Base-by-base conservation (phyloP, 35 echinoderm and acorn worm genomes). In the Apostichopus japonicus region DNA sequence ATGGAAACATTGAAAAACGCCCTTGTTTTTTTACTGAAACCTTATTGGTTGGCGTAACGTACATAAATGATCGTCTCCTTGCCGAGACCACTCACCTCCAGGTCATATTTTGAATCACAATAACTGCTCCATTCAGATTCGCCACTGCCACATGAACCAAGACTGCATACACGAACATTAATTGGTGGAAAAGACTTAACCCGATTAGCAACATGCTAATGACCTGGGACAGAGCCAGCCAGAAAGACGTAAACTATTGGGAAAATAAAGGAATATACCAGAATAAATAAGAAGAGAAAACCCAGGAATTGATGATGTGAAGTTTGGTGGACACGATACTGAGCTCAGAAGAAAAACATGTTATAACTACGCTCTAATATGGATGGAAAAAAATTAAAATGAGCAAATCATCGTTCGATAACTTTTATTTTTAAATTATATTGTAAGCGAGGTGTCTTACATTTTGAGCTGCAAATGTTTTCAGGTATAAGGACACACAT, bases 191-290 rank as follows among this genome's bases (percentile, higher is more conserved):
- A 13, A 56, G 17, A 44, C 56, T 22, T 19, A 89, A 52, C 16
- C 86, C 86, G 56, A 89, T 33, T 10, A 89, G 44, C 13, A 89
- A 89, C 86, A 89, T 89, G 61, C 86, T 89, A 19, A 51, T 15
- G 3, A 65, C 16, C 86, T 89, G 86, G 5, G 19, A 21, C 9
- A 72, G 6, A 11, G 23, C 24, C 13, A 63, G 44, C 22, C 57
- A 33, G 19, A 89, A 72, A 9, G 63, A 16, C 1, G 56, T 89
- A 16, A 72, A 89, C 86, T 87, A 87, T 24, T 16, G 63, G 10
- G 24, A 44, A 89, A 23, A 89, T 33, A 72, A 53, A 55, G n/a
- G n/a, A 10, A 11, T 51, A 8, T 87, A 24, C 5, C 23, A 87
- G 6, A 15, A 56, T 23, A 58, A 56, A 17, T 23, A 87, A 16